Conservation (phyloP, 2,888 invertebrate species). For the Zeuzera pyrina region DNA sequence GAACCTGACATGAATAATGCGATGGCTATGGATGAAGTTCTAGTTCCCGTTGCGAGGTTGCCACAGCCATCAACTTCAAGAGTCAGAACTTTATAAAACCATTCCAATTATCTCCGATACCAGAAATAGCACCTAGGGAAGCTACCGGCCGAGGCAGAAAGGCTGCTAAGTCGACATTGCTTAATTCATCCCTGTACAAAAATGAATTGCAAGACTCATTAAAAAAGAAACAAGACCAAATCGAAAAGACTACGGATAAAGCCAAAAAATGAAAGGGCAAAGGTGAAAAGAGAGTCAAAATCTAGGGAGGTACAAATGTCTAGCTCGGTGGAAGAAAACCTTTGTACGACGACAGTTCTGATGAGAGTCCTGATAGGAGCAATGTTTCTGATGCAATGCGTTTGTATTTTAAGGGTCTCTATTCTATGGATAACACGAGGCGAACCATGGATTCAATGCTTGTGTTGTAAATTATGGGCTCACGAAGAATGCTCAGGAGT, state of each 20-base stretch:
- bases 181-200: slow-evolving; percentile 9
- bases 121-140: slow-evolving; percentile 3
- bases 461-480: slow-evolving; percentile 7
- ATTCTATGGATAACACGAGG: slow-evolving; percentile 11
- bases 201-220: slow-evolving; percentile 4
- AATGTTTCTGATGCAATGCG: slow-evolving; percentile 8
- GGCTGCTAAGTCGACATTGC: slow-evolving; percentile 7
- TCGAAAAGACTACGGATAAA: slow-evolving; percentile 2
- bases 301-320: slow-evolving; percentile 4
- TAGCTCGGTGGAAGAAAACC: slow-evolving; percentile 8
- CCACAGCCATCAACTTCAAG: slow-evolving; percentile 2
- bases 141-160: slow-evolving; percentile 8
- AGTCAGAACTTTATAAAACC: slow-evolving; percentile 2
- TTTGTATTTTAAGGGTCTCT: slow-evolving; percentile 9
- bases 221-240: slow-evolving; percentile 5
- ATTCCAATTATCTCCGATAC: too few relatives aligned
- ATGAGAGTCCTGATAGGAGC: slow-evolving; percentile 12
- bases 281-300: slow-evolving; percentile 3
- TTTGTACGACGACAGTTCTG: slow-evolving; percentile 11
- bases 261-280: slow-evolving; percentile 1
- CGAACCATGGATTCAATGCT: slow-evolving; percentile 11
- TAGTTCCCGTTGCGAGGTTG: slow-evolving; percentile 1
- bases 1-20: slow-evolving; percentile 1
- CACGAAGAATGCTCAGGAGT: slow-evolving; percentile 8
- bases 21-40: background rate